Base-by-base conservation (phyloP, 2,797 vertebrate genomes). In the Pangasius macronema region DNA sequence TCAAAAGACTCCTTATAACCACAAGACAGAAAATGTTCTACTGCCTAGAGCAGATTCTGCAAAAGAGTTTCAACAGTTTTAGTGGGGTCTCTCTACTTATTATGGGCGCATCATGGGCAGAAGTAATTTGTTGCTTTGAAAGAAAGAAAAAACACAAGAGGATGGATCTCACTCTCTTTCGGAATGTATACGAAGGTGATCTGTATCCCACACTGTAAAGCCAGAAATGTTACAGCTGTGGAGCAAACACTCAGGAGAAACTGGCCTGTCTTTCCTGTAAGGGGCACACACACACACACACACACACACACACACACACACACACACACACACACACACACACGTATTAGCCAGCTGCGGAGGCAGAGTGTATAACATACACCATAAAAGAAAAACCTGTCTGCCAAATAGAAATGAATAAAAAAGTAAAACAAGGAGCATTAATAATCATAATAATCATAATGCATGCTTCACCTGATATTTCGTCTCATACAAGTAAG, bases 121-220 rank as follows among this genome's bases (percentile, higher is more conserved):
- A 63, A n/a, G 14, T 46, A 46, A 86, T 55, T 2, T 22, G 30
- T 61, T 49, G 20, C 18, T 55, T 36, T 18, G 59, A 75, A 53
- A 53, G n/a, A 33, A 39, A n/a, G n/a, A 55, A 95, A 89, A 84
- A 88, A 85, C 82, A 57, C 76, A 24, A 67, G 36, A 80, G 20
- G 11, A 65, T 63, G 61, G 16, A 81, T 86, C 91, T 95, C 92
- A 95, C 95, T 92, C 0, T 94, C 30, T 55, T 91, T 93, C 67
- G 95, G 94, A 68, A 94, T 88, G 79, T 95, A 96, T 87, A 86
- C 13, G 14, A 96, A 95, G 46, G 94, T 90, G 30, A 95, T 93
- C 93, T 96, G 96, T 94, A 96, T 95, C 59, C 94, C 93, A 88
- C 93, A 94, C 90, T 96, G 96, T 82, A 95, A 87, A 55, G 77